A percentile compares a stretch with the other conserved stretches of the same genome.
Evolutionary conservation across 2,113 vertebrate genomes (phyloP).

Genomic region (Ascaphus truei): DNA sequence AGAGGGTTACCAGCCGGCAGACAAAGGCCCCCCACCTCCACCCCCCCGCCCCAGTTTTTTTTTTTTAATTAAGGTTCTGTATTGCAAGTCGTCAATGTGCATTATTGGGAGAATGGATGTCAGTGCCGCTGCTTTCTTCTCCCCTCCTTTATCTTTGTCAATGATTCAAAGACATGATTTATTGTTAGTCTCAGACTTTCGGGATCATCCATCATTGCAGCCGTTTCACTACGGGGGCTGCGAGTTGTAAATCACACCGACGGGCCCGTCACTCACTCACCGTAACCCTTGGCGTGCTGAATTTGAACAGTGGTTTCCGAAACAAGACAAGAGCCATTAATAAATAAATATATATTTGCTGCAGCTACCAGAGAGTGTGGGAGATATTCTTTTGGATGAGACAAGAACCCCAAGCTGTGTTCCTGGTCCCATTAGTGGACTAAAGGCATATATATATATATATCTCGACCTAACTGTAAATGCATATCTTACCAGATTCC

Average conservation of each 20-base stretch:
- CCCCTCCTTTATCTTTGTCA: constrained; percentile 99
- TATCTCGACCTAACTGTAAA: not conserved
- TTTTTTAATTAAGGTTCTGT: constrained; percentile 99
- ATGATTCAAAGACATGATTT: constrained; percentile 99
- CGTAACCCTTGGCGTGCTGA: constrained; percentile 82
- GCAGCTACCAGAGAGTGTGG: too few species aligned
- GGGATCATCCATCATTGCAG: constrained; percentile 98
- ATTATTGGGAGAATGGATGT: constrained; percentile 99
- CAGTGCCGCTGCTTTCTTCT: constrained; percentile 96
- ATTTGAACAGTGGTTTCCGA: too few species aligned
- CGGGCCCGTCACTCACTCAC: constrained; percentile 98
- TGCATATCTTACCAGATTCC: too few species aligned
- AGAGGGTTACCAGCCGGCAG: not conserved
- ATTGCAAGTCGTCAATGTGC: constrained; percentile 99
- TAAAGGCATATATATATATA: too few species aligned
- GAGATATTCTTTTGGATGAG: too few species aligned
- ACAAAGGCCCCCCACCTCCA: not conserved
- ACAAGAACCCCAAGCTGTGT: too few species aligned
- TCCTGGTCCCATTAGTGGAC: too few species aligned
- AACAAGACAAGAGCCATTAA: too few species aligned
- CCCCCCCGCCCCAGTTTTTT: constrained; percentile 66
- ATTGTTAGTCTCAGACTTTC: constrained; percentile 98
- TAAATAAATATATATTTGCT: too few species aligned
- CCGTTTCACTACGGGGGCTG: constrained; percentile 93
- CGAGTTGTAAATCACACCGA: constrained; percentile 98